Evolutionary conservation across 1,140 invertebrate species (phyloP).

Genomic region (Pseudachorutes palmiensis): DNA sequence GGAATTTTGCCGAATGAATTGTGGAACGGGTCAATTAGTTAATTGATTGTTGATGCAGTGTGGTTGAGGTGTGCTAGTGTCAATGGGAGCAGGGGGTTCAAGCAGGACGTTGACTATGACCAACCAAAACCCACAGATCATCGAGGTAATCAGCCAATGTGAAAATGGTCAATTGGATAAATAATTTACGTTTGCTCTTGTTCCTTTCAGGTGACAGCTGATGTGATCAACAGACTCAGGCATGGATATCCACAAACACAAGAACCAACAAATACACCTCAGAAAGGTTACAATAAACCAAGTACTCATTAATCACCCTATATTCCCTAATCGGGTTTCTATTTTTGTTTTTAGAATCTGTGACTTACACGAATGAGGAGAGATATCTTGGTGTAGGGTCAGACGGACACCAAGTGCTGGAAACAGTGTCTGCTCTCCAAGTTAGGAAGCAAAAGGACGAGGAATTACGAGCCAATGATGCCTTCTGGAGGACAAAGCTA

Average conservation of each 20-base stretch:
- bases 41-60: no score
- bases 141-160: neutral
- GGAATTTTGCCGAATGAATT: no score
- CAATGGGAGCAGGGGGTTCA: neutral
- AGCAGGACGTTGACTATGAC: neutral
- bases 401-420: constrained; percentile 4
- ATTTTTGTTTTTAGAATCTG: no score
- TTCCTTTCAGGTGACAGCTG: constrained; percentile 1
- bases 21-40: no score
- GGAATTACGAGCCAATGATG: constrained; percentile 15
- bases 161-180: no score
- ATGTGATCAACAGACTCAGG: constrained; percentile 8
- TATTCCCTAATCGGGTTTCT: no score
- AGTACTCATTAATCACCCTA: no score
- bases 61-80: neutral
- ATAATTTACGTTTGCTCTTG: no score
- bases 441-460: constrained; percentile 10
- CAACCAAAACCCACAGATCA: neutral
- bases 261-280: no score
- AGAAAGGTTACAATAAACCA: no score
- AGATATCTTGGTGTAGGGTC: constrained; percentile 15
- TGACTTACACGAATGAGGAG: no score
- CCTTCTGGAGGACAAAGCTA: constrained; percentile 5
- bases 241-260: neutral
- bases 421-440: constrained; percentile 17